Conservation (phyloP, 2,888 invertebrate species). For the Ariolimax columbianus region DNA sequence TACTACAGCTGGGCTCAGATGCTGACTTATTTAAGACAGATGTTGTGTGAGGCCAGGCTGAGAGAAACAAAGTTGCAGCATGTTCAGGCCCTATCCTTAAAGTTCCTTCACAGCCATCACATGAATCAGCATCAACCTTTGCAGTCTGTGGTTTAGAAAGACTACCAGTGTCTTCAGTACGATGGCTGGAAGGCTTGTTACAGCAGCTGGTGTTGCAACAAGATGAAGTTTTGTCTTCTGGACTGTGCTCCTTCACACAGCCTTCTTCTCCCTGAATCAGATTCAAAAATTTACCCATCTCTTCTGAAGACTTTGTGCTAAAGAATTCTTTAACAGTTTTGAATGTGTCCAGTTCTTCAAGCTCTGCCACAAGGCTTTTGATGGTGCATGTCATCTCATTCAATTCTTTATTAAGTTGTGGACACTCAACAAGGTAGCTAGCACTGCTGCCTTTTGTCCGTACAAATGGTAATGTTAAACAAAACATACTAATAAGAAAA, state of each 20-base stretch:
- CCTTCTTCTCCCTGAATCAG: conserved; percentile 36
- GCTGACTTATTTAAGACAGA: background rate
- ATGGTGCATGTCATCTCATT: conserved; percentile 55
- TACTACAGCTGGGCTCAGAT: background rate
- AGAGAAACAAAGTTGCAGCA: conserved; percentile 31
- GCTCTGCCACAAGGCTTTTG: conserved; percentile 53
- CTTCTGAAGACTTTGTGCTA: conserved; percentile 1
- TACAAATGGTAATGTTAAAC: conserved; percentile 19
- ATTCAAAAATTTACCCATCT: conserved; percentile 21
- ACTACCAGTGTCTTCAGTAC: background rate
- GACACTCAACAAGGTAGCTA: conserved; percentile 24
- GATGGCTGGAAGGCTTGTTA: conserved; percentile 1
- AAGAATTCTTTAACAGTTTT: conserved; percentile 44
- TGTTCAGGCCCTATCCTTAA: conserved; percentile 27
- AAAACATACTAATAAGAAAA: conserved; percentile 25
- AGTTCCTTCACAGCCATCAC: conserved; percentile 12
- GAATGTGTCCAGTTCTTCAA: conserved; percentile 56
- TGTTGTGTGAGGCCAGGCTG: conserved; percentile 27
- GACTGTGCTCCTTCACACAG: background rate
- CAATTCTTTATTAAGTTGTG: conserved; percentile 54
- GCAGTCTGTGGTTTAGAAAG: background rate
- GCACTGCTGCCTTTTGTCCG: background rate
- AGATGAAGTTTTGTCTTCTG: conserved; percentile 1
- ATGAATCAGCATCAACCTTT: background rate
- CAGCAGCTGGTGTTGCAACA: background rate